Evolutionary conservation across 2,113 vertebrate genomes (phyloP), one percentile per base, ranked within the genome.

Genomic region (Amblyornis subalaris): DNA sequence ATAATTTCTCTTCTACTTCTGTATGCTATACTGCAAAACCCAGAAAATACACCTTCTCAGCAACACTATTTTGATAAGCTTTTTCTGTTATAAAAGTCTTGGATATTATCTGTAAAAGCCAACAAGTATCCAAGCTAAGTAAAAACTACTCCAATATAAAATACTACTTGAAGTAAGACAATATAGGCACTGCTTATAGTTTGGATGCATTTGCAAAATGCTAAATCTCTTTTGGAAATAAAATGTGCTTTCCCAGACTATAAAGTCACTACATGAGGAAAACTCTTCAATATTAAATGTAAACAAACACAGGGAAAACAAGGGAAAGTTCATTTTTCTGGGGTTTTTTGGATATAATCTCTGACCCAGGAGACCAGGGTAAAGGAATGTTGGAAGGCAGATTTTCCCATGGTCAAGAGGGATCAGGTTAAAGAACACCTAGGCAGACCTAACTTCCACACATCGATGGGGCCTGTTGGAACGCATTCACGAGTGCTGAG

Each of bases 401-500:
- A 33, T 4, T 26, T 26, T 40, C 26, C 35, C 25, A 19, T 2
- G 22, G 42, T 50, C 31, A 61, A 28, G 57, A 47, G 22, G 24
- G 29, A 48, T 9, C 31, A 35, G 9, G 14, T 19, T 55, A 64
- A 40, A 42, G 57, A 42, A 42, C 29, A 48, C 8, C n/a, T n/a
- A 15, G 38, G 54, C 22, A 69, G 38, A 45, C 7, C 0, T 18
- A 13, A 35, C 20, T n/a, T 40, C 14, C 4, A 2, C 14, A 54
- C 13, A 28, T 28, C 8, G 4, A 31, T 12, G 24, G 20, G 42
- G 10, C 8, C 29, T 62, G 29, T 4, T 7, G 3, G 29, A 8
- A 33, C 28, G 36, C 0, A 1, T 26, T 45, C 47, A 28, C 1
- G 0, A 0, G 6, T 35, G 29, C 50, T 26, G 31, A 42, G 17